Base-by-base conservation (phyloP, 2,797 vertebrate genomes). In the Hoplostethus mediterraneus region DNA sequence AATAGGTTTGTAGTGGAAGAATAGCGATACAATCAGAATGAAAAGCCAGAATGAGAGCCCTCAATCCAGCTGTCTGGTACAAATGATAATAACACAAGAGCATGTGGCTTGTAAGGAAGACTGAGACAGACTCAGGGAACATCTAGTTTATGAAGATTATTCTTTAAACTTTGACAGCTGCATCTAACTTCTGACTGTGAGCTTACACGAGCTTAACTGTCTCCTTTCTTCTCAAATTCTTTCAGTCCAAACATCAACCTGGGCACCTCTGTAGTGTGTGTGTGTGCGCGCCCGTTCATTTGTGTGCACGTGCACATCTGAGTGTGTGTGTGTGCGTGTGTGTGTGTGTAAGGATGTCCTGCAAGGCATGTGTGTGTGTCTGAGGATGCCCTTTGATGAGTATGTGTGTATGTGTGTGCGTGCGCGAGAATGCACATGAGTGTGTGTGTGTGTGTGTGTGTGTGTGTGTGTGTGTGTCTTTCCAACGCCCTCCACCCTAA, bases 131-230 rank as follows among this genome's bases (percentile, higher is more conserved):
- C 62, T 72, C 57, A 83, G 73, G 73, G 64, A 79, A 75, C 56
- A 59, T 54, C 70, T 72, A 60, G 75, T 86, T 84, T 81, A 88
- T 83, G 78, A 84, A 80, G 74, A 79, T 75, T 55, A 79, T 86
- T 84, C 67, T 85, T 88, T 75, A 88, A 67, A 66, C 57, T 78
- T 75, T 89, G 83, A 91, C 83, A 81, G 73, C 64, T 65, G 12
- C 73, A 70, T 59, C 54, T 40, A 63, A 66, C 53, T 75, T 78
- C 33, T 42, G 52, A 59, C 8, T 12, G 25, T 0, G 44, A 61
- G 11, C 42, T 47, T 47, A 33, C 31, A 5, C 14, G 36, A 67
- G 62, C 63, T 76, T 68, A 73, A 80, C 63, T 61, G 44, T 69
- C 44, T 84, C 16, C 28, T 68, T 68, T 36, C 75, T 80, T 68